Conservation (phyloP, 2,888 invertebrate species). For the Andrena camellia region DNA sequence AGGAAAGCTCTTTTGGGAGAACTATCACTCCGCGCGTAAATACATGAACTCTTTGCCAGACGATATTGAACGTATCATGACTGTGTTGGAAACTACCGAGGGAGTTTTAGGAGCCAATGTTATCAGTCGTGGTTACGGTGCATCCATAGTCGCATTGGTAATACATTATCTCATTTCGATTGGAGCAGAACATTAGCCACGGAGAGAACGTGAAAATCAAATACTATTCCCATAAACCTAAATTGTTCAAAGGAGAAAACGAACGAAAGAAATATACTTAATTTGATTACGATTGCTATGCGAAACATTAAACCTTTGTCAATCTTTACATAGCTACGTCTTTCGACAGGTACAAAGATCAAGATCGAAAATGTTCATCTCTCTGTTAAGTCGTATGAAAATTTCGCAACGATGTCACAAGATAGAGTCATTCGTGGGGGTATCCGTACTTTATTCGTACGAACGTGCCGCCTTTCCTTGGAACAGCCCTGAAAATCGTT, state of each 20-base stretch:
- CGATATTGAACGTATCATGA: constrained; percentile 41
- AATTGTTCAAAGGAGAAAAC: not conserved
- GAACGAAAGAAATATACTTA: constrained; percentile 16
- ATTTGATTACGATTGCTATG: constrained; percentile 7
- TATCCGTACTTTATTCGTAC: constrained; percentile 35
- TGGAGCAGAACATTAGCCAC: constrained; percentile 8
- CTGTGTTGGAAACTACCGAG: constrained; percentile 31
- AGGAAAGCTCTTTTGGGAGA: constrained; percentile 59
- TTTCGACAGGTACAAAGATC: constrained; percentile 52
- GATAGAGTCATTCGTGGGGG: constrained; percentile 26
- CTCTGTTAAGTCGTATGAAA: constrained; percentile 33
- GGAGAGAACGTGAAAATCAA: not conserved
- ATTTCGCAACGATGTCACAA: constrained; percentile 28
- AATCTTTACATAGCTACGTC: constrained; percentile 13
- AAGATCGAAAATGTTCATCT: constrained; percentile 39
- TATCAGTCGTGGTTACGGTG: constrained; percentile 38
- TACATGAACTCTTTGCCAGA: constrained; percentile 18
- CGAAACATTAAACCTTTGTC: constrained; percentile 10
- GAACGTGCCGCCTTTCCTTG: constrained; percentile 7
- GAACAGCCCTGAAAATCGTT: not conserved
- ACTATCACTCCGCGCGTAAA: constrained; percentile 36
- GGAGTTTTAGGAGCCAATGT: constrained; percentile 57
- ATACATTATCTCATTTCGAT: constrained; percentile 12
- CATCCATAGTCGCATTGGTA: constrained; percentile 57
- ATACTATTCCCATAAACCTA: not conserved